Base-by-base conservation (phyloP, 2,797 vertebrate genomes). In the Apogon hyalosoma region DNA sequence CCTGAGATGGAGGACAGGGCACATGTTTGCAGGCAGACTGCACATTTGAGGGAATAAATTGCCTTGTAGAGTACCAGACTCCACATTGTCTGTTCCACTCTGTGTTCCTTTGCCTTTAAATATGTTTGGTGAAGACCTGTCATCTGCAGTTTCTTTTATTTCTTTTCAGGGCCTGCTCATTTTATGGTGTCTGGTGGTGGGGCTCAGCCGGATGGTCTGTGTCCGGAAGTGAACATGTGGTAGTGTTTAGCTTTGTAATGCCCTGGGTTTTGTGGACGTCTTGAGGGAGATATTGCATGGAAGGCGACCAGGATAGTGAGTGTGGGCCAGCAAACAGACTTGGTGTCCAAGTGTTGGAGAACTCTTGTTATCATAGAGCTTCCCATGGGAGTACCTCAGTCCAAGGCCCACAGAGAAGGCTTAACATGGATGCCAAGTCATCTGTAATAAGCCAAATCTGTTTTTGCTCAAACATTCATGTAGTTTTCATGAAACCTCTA, bases 211-310 rank as follows among this genome's bases (percentile, higher is more conserved):
- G 53, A 80, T 60, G 64, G 76, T 88, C 69, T 77, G 59, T 76
- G 87, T 90, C 90, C 91, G 86, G 92, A 92, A 92, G 90, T 87
- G 91, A 93, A 90, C 93, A 94, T 94, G 92, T 94, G 92, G 90
- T 91, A 85, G 87, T 93, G 89, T 94, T 94, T 94, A 93, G 88
- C 85, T 93, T 90, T 64, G 79, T 94, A 92, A 92, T 91, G 82
- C 92, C 89, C 77, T 63, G 75, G 85, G 89, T 91, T 91, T 92
- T 83, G 85, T 84, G 75, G 77, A 86, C 50, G 86, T 89, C 92
- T 91, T 87, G 73, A 82, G 92, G 90, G 92, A 92, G 75, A 90
- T 92, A 89, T 91, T 63, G 19, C 80, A 90, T 94, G 90, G 92
- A 92, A 78, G 60, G 62, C 76, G 55, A 90, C 92, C 92, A 91